These are phyloP conservation scores for Saiga tatarica DNA, from an alignment of 2,113 vertebrate species.

Conservation along the genomic window DNA sequence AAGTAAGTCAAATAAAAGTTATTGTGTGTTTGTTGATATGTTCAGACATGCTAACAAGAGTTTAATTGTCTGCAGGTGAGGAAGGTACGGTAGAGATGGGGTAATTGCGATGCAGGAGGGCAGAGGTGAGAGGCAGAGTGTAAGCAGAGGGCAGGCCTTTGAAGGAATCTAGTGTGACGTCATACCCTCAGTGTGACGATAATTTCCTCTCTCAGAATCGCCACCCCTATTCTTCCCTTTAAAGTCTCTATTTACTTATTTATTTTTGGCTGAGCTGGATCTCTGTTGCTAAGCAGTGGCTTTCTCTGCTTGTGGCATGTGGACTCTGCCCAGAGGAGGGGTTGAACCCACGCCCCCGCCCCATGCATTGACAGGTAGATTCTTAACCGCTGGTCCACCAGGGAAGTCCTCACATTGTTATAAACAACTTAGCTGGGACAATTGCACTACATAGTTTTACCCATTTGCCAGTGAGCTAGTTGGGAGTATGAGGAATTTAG, in stretches of 20 bases:
- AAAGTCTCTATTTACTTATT: not conserved
- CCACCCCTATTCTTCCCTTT: not conserved
- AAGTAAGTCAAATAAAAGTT: not conserved
- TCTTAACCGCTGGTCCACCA: not conserved
- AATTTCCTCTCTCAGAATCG: not conserved
- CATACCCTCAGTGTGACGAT: not conserved
- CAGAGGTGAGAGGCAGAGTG: not conserved
- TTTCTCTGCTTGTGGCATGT: not conserved
- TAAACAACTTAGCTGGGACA: not conserved
- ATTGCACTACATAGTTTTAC: not conserved
- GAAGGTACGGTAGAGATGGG: not conserved
- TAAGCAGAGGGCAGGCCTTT: not conserved
- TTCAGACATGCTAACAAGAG: not conserved
- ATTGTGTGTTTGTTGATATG: not conserved
- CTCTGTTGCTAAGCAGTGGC: not conserved
- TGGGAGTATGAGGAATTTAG: not conserved
- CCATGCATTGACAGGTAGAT: not conserved
- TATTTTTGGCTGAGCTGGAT: not conserved
- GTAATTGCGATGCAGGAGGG: not conserved
- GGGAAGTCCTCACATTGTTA: not conserved
- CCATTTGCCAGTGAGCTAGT: not conserved
- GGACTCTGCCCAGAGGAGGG: not conserved
- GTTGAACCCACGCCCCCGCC: not conserved
- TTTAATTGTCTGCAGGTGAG: not conserved
- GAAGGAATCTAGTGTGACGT: not conserved